phyloP scores from a whole-genome alignment of 2,113 vertebrate genomes.

The Manacus vitellinus region DNA sequence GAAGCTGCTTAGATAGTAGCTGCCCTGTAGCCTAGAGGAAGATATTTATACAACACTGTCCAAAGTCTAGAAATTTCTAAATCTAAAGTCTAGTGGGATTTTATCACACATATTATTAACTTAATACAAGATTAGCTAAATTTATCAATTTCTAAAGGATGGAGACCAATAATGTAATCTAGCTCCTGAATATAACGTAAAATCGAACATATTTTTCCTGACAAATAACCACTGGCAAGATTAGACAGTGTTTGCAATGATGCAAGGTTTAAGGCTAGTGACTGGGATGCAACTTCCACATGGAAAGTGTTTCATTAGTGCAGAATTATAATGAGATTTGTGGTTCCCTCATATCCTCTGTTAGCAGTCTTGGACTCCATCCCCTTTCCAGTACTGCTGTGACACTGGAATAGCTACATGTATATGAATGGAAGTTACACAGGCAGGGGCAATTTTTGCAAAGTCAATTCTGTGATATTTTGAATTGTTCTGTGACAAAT shows the following conservation, averaged over 20 bases:
- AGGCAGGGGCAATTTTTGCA: neutral
- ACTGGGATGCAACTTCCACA: neutral
- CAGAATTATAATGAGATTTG: neutral
- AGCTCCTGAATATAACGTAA: neutral
- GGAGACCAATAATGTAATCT: neutral
- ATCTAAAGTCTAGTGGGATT: neutral
- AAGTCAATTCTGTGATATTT: neutral
- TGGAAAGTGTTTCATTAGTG: neutral
- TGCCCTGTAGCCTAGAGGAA: neutral
- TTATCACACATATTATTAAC: accelerated
- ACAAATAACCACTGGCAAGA: neutral
- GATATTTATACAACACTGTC: neutral
- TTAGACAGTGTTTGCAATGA: neutral
- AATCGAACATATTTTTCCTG: neutral
- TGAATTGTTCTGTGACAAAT: accelerated
- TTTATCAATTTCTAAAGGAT: neutral
- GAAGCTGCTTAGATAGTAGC: neutral
- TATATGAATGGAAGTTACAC: neutral
- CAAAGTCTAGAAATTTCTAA: neutral
- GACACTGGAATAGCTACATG: neutral
- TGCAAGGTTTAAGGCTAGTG: neutral
- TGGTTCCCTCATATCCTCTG: neutral
- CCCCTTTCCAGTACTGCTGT: neutral
- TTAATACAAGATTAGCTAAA: neutral
- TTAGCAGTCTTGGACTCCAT: neutral